phyloP scores from a whole-genome alignment of 2,888 invertebrate species.

The Trichogramma evanescens region DNA sequence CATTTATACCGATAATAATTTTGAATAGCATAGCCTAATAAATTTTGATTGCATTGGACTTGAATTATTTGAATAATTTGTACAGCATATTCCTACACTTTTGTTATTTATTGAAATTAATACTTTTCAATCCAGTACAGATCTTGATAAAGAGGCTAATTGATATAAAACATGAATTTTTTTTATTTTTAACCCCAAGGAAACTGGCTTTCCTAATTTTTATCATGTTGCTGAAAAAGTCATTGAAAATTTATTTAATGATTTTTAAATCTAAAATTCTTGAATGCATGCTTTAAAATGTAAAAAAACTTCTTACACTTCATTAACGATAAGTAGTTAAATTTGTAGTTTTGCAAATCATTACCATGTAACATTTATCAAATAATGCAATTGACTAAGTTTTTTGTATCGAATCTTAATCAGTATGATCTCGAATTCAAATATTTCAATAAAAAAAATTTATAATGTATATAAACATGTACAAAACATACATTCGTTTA shows the following conservation, averaged over 20 bases:
- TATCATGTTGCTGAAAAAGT: constrained; percentile 10
- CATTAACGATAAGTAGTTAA: constrained; percentile 14
- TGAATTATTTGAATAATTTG: not conserved
- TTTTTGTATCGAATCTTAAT: constrained; percentile 17
- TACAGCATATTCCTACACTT: constrained; percentile 10
- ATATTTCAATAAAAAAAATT: constrained; percentile 15
- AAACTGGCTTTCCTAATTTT: constrained; percentile 21
- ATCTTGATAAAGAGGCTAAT: constrained; percentile 16
- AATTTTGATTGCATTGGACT: constrained; percentile 11
- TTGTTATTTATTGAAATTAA: constrained; percentile 17
- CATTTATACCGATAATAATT: constrained; percentile 15
- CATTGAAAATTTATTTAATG: not conserved
- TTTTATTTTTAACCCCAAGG: constrained; percentile 14
- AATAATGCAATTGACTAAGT: constrained; percentile 16
- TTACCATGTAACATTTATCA: constrained; percentile 13
- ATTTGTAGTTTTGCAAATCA: constrained; percentile 18
- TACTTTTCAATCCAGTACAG: constrained; percentile 14
- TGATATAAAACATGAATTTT: not conserved
- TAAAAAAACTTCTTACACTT: constrained; percentile 2
- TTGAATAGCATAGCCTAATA: constrained; percentile 18
- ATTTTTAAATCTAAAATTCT: too few relatives aligned
- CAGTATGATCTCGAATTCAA: constrained; percentile 9
- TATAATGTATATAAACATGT: constrained; percentile 3
- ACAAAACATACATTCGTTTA: not conserved
- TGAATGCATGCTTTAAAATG: too few relatives aligned